Conservation (phyloP, 2,113 vertebrate species). For the Actinemys pallida region DNA sequence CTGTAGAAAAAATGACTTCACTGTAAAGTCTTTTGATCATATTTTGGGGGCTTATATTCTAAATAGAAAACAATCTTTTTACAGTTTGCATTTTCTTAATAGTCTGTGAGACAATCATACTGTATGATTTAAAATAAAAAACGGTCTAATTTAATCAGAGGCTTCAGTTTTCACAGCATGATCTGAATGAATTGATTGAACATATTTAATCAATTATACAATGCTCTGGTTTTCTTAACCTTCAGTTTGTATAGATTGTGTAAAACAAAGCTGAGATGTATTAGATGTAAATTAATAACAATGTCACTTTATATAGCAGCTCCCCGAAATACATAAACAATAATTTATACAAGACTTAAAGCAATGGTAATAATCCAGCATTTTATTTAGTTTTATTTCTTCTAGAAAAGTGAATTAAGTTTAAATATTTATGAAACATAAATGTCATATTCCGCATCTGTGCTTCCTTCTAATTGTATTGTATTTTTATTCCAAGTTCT, state of each 20-base stretch:
- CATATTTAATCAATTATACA: slow-evolving; percentile 24
- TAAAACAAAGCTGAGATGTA: slow-evolving; percentile 30
- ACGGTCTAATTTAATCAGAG: not conserved
- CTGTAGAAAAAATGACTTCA: not conserved
- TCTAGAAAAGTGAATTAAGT: slow-evolving; percentile 35
- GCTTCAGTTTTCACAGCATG: slow-evolving; percentile 28
- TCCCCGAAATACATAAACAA: slow-evolving; percentile 34
- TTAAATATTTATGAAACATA: slow-evolving; percentile 58
- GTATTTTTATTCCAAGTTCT: not conserved
- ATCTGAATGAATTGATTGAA: slow-evolving; percentile 20
- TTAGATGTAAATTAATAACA: slow-evolving; percentile 22
- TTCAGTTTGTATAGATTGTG: slow-evolving; percentile 1
- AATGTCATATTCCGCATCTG: not conserved
- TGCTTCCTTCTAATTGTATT: not conserved
- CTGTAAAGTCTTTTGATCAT: not conserved
- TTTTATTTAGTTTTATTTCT: slow-evolving; percentile 47
- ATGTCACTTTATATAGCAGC: not conserved
- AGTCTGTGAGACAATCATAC: not conserved
- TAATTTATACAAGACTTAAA: slow-evolving; percentile 59
- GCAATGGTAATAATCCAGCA: slow-evolving; percentile 30
- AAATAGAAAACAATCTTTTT: not conserved
- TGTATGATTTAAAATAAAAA: slow-evolving; percentile 42
- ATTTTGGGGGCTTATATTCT: not conserved
- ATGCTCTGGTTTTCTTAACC: not conserved
- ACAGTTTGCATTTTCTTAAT: not conserved